Evolutionary conservation across 2,113 vertebrate species (phyloP), one percentile per base, ranked within the genome.

Genomic region (Macquaria australasica): DNA sequence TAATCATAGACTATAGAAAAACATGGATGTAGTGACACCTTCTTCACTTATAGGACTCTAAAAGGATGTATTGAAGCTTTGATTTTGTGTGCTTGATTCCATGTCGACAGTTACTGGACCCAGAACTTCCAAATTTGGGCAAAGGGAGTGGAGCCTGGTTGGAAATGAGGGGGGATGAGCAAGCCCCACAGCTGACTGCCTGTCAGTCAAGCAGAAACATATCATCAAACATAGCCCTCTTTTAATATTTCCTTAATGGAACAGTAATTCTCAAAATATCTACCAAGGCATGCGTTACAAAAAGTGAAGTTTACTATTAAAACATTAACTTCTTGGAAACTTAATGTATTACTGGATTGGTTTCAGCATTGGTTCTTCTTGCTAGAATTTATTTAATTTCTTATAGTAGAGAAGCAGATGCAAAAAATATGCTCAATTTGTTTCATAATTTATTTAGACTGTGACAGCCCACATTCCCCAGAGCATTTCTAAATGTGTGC

Each of bases 401-500:
- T 12, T 64, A 16, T 25, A 53, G 18, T 48, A 6, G 21, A 64
- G 56, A 79, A 69, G 37, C 20, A 60, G n/a, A 68, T 73, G 37
- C 21, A 69, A 50, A 62, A 73, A 70, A 39, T 15, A 51, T 50
- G 20, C 51, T 76, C 50, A 73, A 74, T 81, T 70, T 45, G 73
- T 45, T 76, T 84, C 63, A 81, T 82, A 25, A 83, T 79, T 85
- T 69, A 91, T 90, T 81, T 62, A 84, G 11, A 56, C 43, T 37
- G 16, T 64, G 37, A 67, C 37, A 75, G 50, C 69, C 63, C 41
- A 60, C 37, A 15, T 64, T 34, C 83, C 60, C 67, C 69, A 62
- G 12, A 58, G 28, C 53, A 43, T 63, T 59, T 2, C 39, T 71
- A 48, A 84, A 60, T 53, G 48, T 16, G 41, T 62, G 66, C 69